Evolutionary conservation across 2,797 vertebrate species (phyloP).

Genomic region (Pangasius macronema): DNA sequence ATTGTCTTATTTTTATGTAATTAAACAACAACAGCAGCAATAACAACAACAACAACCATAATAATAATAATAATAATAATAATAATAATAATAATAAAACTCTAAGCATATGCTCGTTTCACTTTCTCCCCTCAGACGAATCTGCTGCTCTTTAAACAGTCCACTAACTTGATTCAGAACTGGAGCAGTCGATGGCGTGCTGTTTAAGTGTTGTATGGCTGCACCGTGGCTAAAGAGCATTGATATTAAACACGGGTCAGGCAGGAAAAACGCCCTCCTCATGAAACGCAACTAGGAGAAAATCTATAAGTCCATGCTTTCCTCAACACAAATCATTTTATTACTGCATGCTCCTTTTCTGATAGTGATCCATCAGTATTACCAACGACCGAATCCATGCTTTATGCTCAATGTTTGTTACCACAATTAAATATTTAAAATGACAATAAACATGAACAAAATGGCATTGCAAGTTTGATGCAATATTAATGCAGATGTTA

Average conservation of each 20-base stretch:
- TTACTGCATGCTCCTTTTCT: background rate
- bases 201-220: background rate
- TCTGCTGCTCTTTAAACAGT: background rate
- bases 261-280: background rate
- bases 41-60: no score
- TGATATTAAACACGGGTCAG: background rate
- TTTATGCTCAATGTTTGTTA: background rate
- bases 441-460: background rate
- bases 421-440: background rate
- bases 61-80: background rate
- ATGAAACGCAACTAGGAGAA: background rate
- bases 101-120: background rate
- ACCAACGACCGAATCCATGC: background rate
- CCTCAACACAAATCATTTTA: background rate
- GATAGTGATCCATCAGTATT: background rate
- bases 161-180: background rate
- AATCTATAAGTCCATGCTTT: background rate
- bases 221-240: background rate
- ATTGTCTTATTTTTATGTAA: constrained; percentile 36
- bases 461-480: background rate
- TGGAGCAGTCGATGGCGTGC: background rate
- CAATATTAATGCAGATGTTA: background rate
- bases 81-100: background rate
- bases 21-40: background rate
- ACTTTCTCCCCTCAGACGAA: background rate